Evolutionary conservation across 2,888 invertebrate species (phyloP).

Genomic region (Synergus gifuensis): DNA sequence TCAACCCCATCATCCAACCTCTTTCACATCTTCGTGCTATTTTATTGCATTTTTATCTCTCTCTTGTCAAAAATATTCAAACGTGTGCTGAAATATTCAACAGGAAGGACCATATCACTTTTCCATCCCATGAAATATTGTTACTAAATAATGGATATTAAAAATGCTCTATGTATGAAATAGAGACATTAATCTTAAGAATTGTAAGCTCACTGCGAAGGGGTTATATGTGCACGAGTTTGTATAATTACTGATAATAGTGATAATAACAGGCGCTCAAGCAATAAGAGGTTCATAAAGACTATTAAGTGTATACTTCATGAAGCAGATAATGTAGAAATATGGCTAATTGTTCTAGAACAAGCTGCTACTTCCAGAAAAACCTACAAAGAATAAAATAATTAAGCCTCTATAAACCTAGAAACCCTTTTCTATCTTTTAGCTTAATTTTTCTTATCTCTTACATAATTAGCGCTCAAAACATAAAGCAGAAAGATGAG

Average conservation of each 20-base stretch:
- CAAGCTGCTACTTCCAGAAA: slow-evolving; percentile 7
- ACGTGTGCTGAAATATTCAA: background rate
- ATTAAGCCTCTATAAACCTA: background rate
- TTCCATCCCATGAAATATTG: no score
- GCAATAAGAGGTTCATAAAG: slow-evolving; percentile 57
- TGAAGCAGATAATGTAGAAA: slow-evolving; percentile 49
- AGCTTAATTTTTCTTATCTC: no score
- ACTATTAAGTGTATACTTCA: slow-evolving; percentile 40
- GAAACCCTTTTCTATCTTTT: background rate
- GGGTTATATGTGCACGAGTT: slow-evolving; percentile 53
- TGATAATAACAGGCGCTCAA: slow-evolving; percentile 63
- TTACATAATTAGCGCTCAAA: background rate
- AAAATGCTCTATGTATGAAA: slow-evolving; percentile 45
- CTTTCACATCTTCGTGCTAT: slow-evolving; percentile 4
- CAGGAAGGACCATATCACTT: background rate
- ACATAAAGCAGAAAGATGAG: background rate
- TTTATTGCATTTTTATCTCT: background rate
- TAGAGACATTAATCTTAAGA: slow-evolving; percentile 53
- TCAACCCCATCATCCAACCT: background rate
- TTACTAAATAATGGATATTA: no score
- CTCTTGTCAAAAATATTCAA: background rate
- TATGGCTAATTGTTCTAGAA: slow-evolving; percentile 48
- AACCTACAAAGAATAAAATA: background rate
- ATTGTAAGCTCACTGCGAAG: slow-evolving; percentile 47
- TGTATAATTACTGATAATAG: slow-evolving; percentile 65